Evolutionary conservation across 2,113 vertebrate species (phyloP), one percentile per base, ranked within the genome.

Genomic region (Solenodon paradoxus): DNA sequence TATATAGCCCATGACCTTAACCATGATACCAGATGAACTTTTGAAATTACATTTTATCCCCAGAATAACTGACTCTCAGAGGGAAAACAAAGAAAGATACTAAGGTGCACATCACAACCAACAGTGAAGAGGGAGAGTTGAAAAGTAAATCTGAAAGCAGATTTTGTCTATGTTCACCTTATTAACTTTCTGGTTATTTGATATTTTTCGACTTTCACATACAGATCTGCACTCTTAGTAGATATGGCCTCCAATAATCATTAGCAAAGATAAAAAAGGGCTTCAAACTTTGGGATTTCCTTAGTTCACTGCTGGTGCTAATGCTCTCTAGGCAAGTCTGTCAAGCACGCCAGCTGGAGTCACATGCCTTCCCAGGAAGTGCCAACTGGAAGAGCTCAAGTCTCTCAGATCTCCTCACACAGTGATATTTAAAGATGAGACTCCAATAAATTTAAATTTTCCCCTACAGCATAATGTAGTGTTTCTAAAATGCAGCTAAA

Each of bases 41-140:
- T 80, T 5, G 5, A 66, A 47, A 64, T 64, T 3, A n/a, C 16
- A 74, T 51, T 90, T 82, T 83, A 83, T 75, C 88, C 22, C 57
- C 75, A 90, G 64, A 78, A 90, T 66, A 95, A 88, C 57, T 51
- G 38, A 88, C 45, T 88, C 47, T 64, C 42, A 42, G 17, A 83
- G 40, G 38, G 61, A 92, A 89, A 92, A 63, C 47, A 90, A 94
- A 38, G 88, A 95, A 90, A 88, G 20, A 95, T 72, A 17, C 59
- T 81, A 92, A 71, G 49, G 19, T 77, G 40, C 32, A 74, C 12
- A 83, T 57, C 10, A 24, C 3, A 77, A 71, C 22, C 35, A 92
- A 72, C 22, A 45, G 1, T 51, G 79, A 77, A 45, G n/a, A 49
- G 38, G 16, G 26, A 82, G 7, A 22, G 13, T 11, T 92, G 88